Evolutionary conservation across 2,797 vertebrate species (phyloP).

Genomic region (Chloroceryle inda): DNA sequence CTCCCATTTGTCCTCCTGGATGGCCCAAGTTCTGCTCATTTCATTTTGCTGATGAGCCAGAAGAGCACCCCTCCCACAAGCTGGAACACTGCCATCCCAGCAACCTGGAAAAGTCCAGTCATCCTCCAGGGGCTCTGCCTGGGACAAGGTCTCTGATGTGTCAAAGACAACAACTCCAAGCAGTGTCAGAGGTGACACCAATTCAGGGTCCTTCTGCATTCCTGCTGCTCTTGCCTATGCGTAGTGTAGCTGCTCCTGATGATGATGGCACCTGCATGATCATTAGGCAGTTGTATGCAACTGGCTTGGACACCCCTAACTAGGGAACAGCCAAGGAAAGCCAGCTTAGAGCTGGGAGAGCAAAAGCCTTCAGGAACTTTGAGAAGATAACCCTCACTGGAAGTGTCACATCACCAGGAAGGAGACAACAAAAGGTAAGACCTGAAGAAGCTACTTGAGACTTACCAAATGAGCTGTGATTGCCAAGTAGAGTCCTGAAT

Average conservation of each 20-base stretch:
- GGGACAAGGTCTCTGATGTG: not conserved
- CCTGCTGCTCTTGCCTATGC: not conserved
- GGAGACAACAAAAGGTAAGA: not conserved
- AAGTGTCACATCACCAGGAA: not conserved
- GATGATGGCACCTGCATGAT: not conserved
- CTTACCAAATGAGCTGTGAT: not conserved
- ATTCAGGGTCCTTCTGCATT: not conserved
- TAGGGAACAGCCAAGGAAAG: not conserved
- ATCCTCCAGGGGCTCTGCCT: not conserved
- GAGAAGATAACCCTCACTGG: not conserved
- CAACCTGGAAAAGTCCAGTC: not conserved
- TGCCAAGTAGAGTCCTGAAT: no score
- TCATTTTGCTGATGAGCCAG: not conserved
- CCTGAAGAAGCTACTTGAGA: not conserved
- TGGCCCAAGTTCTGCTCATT: not conserved
- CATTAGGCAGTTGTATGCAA: not conserved
- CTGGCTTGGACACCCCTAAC: not conserved
- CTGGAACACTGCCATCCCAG: not conserved
- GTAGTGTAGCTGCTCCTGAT: fast-evolving
- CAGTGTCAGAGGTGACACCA: not conserved
- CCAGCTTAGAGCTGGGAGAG: not conserved
- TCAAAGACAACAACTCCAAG: not conserved
- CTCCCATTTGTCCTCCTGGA: not conserved
- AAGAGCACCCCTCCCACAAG: not conserved
- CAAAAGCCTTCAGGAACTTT: not conserved